These are phyloP conservation scores for Brassicogethes aeneus DNA, from an alignment of 2,888 invertebrate genomes.

Conservation along the genomic window DNA sequence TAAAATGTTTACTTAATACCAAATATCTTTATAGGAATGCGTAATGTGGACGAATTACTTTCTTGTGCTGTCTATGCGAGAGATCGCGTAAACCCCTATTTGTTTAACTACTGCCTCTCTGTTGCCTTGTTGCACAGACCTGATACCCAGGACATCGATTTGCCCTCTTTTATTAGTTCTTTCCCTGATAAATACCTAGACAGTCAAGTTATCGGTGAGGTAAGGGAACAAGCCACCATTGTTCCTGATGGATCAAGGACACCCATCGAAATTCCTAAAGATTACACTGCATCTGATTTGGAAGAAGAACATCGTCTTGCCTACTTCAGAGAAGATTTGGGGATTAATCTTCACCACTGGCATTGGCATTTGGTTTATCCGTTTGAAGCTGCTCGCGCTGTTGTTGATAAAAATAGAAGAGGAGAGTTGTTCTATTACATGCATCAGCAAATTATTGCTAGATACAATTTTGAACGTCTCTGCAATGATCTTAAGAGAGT, in stretches of 20 bases:
- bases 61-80: conserved; percentile 62
- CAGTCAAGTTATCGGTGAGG: conserved; percentile 58
- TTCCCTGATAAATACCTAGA: conserved; percentile 81
- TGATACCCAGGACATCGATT: conserved; percentile 59
- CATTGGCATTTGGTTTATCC: conserved; percentile 86
- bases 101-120: conserved; percentile 72
- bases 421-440: conserved; percentile 73
- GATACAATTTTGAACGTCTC: conserved; percentile 66
- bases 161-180: conserved; percentile 67
- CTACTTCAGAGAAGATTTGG: conserved; percentile 79
- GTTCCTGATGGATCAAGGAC: conserved; percentile 53
- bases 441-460: conserved; percentile 58
- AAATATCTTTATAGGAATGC: conserved; percentile 48
- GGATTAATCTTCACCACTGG: conserved; percentile 82
- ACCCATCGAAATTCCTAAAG: conserved; percentile 59
- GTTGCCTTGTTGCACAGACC: conserved; percentile 66
- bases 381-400: conserved; percentile 49
- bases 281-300: conserved; percentile 64
- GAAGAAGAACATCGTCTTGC: conserved; percentile 74
- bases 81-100: conserved; percentile 66
- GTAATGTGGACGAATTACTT: conserved; percentile 59
- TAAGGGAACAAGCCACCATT: conserved; percentile 59
- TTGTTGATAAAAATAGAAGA: conserved; percentile 65
- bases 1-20: background rate
- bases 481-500: conserved; percentile 60